phyloP scores from a whole-genome alignment of 2,113 vertebrate genomes.

The Struthio camelus region DNA sequence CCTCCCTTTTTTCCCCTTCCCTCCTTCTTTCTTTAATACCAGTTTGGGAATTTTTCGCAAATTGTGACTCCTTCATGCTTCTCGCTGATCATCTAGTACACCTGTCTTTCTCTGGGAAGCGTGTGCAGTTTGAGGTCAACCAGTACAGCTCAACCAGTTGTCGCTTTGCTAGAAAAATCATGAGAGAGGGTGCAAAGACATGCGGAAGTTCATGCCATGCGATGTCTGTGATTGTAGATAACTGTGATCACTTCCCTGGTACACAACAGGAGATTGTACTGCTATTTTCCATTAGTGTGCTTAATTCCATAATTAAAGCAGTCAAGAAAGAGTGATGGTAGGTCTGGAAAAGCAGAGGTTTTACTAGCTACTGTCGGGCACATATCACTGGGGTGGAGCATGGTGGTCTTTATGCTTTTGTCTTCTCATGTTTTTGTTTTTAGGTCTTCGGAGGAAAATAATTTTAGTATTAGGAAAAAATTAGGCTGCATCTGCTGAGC shows the following conservation, averaged over 20 bases:
- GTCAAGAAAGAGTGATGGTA: neutral
- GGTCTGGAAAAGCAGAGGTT: neutral
- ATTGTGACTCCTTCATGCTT: neutral
- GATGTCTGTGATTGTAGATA: neutral
- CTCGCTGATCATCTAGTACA: neutral
- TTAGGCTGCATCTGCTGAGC: neutral
- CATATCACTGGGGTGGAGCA: neutral
- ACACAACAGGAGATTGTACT: neutral
- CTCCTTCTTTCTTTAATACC: neutral
- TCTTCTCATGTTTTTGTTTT: neutral
- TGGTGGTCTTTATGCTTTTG: neutral
- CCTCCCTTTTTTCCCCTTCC: neutral
- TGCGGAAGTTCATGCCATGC: neutral
- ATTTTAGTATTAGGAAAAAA: neutral
- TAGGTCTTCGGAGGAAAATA: neutral
- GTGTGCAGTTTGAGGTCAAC: neutral
- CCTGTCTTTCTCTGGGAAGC: neutral
- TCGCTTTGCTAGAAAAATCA: neutral
- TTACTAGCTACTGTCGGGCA: no score
- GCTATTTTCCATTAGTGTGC: neutral
- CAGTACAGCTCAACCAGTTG: neutral
- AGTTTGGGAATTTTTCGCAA: neutral
- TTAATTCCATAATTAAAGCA: neutral
- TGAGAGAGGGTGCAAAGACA: neutral
- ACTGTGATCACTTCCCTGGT: neutral